Conservation (phyloP, 2,888 invertebrate species). For the Formica aserva region DNA sequence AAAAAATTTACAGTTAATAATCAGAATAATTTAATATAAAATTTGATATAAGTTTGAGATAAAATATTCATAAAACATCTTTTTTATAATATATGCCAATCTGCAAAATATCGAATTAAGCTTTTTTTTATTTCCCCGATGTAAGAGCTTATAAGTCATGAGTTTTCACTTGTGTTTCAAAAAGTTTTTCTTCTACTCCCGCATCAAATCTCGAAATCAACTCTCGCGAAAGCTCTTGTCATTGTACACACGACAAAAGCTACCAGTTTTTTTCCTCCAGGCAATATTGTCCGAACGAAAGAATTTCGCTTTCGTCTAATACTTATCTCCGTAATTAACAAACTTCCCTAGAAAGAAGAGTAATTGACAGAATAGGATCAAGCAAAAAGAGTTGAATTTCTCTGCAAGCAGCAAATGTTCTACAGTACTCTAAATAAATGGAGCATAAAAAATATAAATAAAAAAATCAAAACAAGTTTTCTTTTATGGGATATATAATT, state of each 20-base stretch:
- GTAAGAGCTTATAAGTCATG: background rate
- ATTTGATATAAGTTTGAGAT: background rate
- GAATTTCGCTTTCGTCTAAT: conserved; percentile 51
- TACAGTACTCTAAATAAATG: background rate
- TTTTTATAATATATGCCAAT: background rate
- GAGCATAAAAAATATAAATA: background rate
- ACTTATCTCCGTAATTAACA: conserved; percentile 32
- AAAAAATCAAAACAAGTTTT: background rate
- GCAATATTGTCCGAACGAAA: conserved; percentile 26
- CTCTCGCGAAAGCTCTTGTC: conserved; percentile 9
- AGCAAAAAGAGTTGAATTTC: background rate
- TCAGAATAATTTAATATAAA: background rate
- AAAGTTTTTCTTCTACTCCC: background rate
- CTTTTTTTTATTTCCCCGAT: background rate
- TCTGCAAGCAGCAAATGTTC: background rate
- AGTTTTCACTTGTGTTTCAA: background rate
- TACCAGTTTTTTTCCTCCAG: background rate
- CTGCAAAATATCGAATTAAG: background rate
- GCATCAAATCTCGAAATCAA: conserved; percentile 3
- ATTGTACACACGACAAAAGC: conserved; percentile 13
- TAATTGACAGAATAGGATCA: background rate
- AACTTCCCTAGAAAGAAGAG: background rate
- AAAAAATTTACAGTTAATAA: background rate
- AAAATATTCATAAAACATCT: background rate
- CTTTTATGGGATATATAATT: background rate